Percentiles rank a stretch among this genome's conserved stretches.
Evolutionary conservation across 2,113 vertebrate species (phyloP).

Genomic region (Astatoreochromis straeleni): DNA sequence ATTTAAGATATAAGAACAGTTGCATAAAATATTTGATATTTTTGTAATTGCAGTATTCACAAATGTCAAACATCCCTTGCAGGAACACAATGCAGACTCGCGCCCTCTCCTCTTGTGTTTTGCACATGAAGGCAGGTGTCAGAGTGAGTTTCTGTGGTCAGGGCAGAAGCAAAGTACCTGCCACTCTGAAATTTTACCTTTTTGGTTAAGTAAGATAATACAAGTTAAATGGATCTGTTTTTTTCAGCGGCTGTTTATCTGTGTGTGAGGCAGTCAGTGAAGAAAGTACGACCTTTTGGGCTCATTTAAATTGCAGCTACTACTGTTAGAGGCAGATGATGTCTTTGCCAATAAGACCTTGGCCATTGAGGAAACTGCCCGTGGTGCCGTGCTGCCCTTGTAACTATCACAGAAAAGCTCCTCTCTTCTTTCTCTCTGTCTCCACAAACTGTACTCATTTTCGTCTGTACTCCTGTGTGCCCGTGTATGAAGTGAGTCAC

Average conservation of each 20-base stretch:
- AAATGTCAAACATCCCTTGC: neutral
- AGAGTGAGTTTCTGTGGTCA: neutral
- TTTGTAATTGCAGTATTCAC: neutral
- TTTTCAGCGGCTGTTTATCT: neutral
- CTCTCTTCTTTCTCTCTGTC: neutral
- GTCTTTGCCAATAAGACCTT: conserved; percentile 17
- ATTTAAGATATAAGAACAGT: neutral
- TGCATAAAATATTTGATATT: neutral
- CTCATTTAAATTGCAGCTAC: conserved; percentile 33
- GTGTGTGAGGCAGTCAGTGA: neutral
- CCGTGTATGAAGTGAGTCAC: conserved; percentile 45
- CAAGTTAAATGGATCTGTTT: neutral
- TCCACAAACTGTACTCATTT: neutral
- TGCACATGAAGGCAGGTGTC: neutral
- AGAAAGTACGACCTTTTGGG: conserved; percentile 52
- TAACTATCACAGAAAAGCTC: neutral
- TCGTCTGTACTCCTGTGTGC: conserved; percentile 4
- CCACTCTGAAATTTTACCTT: neutral
- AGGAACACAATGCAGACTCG: neutral
- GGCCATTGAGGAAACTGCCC: conserved; percentile 1
- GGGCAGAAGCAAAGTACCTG: fast-evolving
- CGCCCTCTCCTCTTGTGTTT: neutral
- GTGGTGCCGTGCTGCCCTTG: conserved; percentile 13
- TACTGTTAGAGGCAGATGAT: conserved; percentile 19
- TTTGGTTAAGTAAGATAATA: neutral